These are phyloP conservation scores for Sciurus vulgaris DNA, from an alignment of 2,797 vertebrate species.

Conservation along the genomic window DNA sequence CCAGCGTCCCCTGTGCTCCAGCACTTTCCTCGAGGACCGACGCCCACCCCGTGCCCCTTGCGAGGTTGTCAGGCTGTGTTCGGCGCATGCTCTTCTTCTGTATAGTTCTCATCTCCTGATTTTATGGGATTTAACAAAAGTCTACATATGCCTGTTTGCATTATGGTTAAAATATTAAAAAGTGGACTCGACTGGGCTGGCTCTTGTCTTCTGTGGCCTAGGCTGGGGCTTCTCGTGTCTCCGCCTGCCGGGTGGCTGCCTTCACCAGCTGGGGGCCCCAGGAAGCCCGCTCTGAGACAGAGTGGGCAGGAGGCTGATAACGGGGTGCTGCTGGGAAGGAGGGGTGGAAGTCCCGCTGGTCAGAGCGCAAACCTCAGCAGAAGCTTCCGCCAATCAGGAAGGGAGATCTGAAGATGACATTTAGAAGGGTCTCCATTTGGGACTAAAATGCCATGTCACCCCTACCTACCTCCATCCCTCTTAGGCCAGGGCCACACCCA, in stretches of 20 bases:
- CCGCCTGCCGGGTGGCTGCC: too few relatives aligned
- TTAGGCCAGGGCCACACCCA: not conserved
- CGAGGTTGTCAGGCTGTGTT: slow-evolving; percentile 83
- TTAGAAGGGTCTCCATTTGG: not conserved
- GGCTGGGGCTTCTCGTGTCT: not conserved
- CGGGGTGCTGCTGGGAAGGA: not conserved
- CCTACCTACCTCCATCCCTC: too few relatives aligned
- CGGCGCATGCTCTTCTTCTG: slow-evolving; percentile 89
- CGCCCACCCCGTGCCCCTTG: slow-evolving; percentile 81
- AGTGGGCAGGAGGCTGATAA: not conserved
- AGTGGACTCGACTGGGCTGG: not conserved
- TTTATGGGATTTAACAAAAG: slow-evolving; percentile 85
- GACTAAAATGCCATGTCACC: not conserved
- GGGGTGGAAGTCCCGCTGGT: not conserved
- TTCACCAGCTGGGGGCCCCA: not conserved
- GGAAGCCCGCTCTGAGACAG: not conserved
- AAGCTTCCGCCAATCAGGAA: not conserved
- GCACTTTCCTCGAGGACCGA: slow-evolving; percentile 81
- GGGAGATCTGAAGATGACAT: not conserved
- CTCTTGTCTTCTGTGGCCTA: slow-evolving; percentile 6
- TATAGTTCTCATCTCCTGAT: slow-evolving; percentile 86
- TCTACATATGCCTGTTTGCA: slow-evolving; percentile 91
- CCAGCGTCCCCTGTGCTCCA: slow-evolving; percentile 80
- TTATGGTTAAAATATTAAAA: slow-evolving; percentile 88
- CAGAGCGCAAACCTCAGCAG: not conserved